phyloP scores from a whole-genome alignment of 2,797 vertebrate species.

The Rhinella marina region DNA sequence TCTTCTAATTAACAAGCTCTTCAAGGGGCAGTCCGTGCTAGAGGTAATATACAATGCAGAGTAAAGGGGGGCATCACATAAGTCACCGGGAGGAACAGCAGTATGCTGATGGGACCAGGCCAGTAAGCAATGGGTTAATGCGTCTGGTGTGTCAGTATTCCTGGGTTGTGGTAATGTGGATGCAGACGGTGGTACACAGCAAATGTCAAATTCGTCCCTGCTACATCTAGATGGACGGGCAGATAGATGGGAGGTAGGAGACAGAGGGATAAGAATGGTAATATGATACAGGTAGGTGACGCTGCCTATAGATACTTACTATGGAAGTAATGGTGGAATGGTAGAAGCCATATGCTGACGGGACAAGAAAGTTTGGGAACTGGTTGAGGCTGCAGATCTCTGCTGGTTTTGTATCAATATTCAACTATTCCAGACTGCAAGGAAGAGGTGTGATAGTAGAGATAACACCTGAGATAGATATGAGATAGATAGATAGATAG shows the following conservation, averaged over 20 bases:
- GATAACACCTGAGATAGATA: neutral
- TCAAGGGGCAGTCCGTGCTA: constrained; percentile 77
- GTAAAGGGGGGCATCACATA: no score
- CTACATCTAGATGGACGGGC: no score
- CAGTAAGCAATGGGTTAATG: no score
- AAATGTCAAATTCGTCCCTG: no score
- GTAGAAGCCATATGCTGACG: neutral
- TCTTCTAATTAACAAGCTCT: constrained; percentile 92
- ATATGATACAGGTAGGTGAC: neutral
- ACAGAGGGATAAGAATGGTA: no score
- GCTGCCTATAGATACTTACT: neutral
- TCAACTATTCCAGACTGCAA: neutral
- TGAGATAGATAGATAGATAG: neutral
- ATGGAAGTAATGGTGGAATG: neutral
- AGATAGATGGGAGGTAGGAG: no score
- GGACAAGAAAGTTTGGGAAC: neutral
- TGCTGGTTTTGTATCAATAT: neutral
- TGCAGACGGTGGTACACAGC: no score
- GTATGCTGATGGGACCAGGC: no score
- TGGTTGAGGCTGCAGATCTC: neutral
- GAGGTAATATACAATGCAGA: constrained; percentile 77
- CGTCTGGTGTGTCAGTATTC: no score
- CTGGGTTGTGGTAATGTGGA: no score
- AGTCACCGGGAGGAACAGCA: no score
- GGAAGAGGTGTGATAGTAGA: neutral